A percentile compares a stretch with the other conserved stretches of the same genome.
Conservation (phyloP, 2,888 invertebrate genomes). For the Drosophila sordidula region DNA sequence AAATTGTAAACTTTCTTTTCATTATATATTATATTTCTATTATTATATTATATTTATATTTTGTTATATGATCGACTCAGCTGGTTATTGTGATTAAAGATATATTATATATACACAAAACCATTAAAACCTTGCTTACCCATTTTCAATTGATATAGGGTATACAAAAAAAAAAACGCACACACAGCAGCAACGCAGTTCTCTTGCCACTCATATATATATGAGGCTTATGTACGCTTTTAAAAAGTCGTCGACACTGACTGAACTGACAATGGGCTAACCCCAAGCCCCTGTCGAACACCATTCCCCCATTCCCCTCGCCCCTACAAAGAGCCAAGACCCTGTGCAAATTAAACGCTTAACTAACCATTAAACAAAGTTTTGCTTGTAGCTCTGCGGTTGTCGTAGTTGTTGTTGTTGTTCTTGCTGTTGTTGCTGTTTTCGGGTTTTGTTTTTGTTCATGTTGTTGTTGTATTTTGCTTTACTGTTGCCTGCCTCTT, state of each 20-base stretch:
- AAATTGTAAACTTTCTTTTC: too few relatives aligned
- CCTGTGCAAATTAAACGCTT: constrained; percentile 74
- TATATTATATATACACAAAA: too few relatives aligned
- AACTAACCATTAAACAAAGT: constrained; percentile 78
- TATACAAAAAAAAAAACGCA: background rate
- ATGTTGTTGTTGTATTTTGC: constrained; percentile 32
- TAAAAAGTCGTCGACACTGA: constrained; percentile 58
- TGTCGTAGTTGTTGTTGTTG: constrained; percentile 34
- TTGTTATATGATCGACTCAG: too few relatives aligned
- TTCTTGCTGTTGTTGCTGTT: constrained; percentile 33
- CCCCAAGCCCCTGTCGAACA: background rate
- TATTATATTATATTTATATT: too few relatives aligned
- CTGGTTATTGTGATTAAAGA: too few relatives aligned
- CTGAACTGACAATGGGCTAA: constrained; percentile 20
- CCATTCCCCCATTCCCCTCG: background rate
- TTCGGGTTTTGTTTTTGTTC: constrained; percentile 6
- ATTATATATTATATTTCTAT: too few relatives aligned
- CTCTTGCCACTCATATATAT: constrained; percentile 8
- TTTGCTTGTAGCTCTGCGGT: constrained; percentile 76
- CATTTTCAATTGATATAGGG: too few relatives aligned
- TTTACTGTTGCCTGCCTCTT: constrained; percentile 53
- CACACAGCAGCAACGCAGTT: background rate
- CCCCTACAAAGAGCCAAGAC: constrained; percentile 19
- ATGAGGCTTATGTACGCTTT: constrained; percentile 56
- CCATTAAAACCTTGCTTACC: too few relatives aligned